phyloP scores from a whole-genome alignment of 2,888 invertebrate species.

The Drosophila niveifrons region DNA sequence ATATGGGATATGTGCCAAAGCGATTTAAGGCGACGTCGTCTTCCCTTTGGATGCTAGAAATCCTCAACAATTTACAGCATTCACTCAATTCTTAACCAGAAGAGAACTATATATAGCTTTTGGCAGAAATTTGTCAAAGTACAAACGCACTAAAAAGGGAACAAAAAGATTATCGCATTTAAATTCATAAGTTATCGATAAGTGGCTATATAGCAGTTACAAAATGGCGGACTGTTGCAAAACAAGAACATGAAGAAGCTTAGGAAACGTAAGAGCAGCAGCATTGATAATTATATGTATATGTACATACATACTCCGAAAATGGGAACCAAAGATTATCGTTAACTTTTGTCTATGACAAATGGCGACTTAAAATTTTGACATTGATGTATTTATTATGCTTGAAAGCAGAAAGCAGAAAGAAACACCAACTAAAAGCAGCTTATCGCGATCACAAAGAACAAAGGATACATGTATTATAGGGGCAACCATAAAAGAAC shows the following conservation, averaged over 20 bases:
- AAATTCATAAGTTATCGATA: not conserved
- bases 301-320: too few relatives aligned
- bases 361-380: conserved; percentile 27
- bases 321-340: not conserved
- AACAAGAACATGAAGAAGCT: too few relatives aligned
- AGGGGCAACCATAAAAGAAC: conserved; percentile 56
- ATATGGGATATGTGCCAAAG: conserved; percentile 52
- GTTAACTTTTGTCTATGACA: conserved; percentile 4
- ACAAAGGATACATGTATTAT: not conserved
- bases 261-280: too few relatives aligned
- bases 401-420: conserved; percentile 19
- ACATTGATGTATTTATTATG: conserved; percentile 38
- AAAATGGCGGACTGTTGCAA: too few relatives aligned
- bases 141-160: not conserved
- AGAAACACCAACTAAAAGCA: conserved; percentile 23
- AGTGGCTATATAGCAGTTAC: not conserved
- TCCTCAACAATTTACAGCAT: conserved; percentile 32
- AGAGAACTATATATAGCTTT: conserved; percentile 10
- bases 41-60: conserved; percentile 6
- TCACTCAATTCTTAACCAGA: conserved; percentile 1
- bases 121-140: conserved; percentile 19
- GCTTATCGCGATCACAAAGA: conserved; percentile 49
- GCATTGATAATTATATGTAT: too few relatives aligned
- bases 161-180: not conserved
- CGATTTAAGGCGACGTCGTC: conserved; percentile 18